Percentiles rank a stretch among this genome's conserved stretches.
Conservation (phyloP, 2,888 invertebrate species). For the Eugnorisma glareosa region DNA sequence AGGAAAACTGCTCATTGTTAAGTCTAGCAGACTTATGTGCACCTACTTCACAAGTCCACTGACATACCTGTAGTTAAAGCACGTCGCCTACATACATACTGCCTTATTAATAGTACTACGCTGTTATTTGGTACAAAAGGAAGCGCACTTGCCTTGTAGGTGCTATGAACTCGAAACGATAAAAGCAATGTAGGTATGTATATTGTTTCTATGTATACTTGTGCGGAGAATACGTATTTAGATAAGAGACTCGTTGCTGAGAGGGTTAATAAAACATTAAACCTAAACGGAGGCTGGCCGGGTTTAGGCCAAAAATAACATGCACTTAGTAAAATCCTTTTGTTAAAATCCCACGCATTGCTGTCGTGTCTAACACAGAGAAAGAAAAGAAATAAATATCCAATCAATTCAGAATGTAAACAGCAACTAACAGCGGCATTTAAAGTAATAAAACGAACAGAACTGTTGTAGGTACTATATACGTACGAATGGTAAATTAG, state of each 20-base stretch:
- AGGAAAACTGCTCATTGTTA: slow-evolving; percentile 81
- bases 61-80: slow-evolving; percentile 56
- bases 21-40: slow-evolving; percentile 58
- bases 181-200: slow-evolving; percentile 34
- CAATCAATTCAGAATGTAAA: slow-evolving; percentile 24
- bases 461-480: slow-evolving; percentile 12
- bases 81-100: slow-evolving; percentile 61
- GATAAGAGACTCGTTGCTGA: slow-evolving; percentile 19
- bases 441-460: slow-evolving; percentile 28
- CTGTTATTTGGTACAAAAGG: slow-evolving; percentile 63
- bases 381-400: not conserved
- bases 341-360: not conserved
- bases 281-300: slow-evolving; percentile 9
- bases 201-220: slow-evolving; percentile 22
- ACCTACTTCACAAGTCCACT: slow-evolving; percentile 58
- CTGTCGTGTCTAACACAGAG: not conserved
- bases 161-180: slow-evolving; percentile 50
- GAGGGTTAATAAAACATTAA: slow-evolving; percentile 31
- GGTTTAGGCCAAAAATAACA: slow-evolving; percentile 35
- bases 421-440: slow-evolving; percentile 8
- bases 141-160: slow-evolving; percentile 52
- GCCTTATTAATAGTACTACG: slow-evolving; percentile 61
- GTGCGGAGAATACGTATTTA: slow-evolving; percentile 23
- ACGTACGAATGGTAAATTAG: slow-evolving; percentile 27
- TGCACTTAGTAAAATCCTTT: slow-evolving; percentile 21